phyloP scores from a whole-genome alignment of 2,113 vertebrate genomes.

The Lampris incognitus region DNA sequence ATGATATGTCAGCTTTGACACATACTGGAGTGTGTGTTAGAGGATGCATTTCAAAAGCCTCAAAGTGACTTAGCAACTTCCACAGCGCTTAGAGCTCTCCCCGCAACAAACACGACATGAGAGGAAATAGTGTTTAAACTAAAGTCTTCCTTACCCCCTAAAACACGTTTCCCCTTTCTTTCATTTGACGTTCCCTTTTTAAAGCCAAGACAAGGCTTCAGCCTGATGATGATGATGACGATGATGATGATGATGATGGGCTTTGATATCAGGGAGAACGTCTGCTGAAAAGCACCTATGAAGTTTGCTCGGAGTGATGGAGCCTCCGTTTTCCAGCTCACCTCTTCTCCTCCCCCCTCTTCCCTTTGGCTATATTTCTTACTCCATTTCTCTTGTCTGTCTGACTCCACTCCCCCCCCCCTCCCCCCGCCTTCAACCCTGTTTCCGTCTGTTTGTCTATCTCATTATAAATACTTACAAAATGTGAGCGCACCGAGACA shows the following conservation, averaged over 20 bases:
- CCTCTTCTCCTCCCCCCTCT: background rate
- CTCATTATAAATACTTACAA: too few species aligned
- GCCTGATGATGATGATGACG: conserved; percentile 14
- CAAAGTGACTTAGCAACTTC: conserved; percentile 41
- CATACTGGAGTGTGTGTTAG: background rate
- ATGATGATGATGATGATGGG: conserved; percentile 15
- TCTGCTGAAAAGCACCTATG: conserved; percentile 29
- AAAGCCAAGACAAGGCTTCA: conserved; percentile 51
- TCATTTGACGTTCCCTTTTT: conserved; percentile 59
- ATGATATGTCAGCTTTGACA: background rate
- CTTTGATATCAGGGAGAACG: conserved; percentile 66
- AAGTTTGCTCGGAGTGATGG: conserved; percentile 12
- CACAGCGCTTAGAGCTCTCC: conserved; percentile 22
- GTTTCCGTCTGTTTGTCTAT: too few species aligned
- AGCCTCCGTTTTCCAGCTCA: background rate
- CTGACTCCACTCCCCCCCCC: too few species aligned
- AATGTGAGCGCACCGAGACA: too few species aligned
- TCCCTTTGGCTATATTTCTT: background rate
- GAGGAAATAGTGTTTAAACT: conserved; percentile 50
- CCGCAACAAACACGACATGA: conserved; percentile 49
- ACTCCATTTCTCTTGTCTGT: background rate
- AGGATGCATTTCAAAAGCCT: conserved; percentile 30
- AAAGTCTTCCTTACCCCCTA: conserved; percentile 48
- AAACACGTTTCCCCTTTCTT: conserved; percentile 52
- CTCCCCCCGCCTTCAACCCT: too few species aligned